Evolutionary conservation across 2,113 vertebrate genomes (phyloP).

Genomic region (Tamias sibiricus): DNA sequence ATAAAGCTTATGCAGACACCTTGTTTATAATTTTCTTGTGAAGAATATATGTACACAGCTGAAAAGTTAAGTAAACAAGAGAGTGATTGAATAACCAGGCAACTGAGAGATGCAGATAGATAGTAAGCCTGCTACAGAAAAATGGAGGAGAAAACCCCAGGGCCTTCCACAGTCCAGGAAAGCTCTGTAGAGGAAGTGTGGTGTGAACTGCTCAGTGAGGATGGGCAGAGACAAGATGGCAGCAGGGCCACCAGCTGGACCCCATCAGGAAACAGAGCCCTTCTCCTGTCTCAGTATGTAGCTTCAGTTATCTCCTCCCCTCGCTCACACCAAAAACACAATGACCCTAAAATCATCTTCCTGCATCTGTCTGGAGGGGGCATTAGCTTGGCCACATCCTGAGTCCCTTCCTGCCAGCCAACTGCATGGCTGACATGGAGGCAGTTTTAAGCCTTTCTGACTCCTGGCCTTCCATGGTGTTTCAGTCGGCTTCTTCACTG

Average conservation of each 20-base stretch:
- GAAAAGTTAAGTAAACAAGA: constrained; percentile 72
- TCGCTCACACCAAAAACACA: fast-evolving
- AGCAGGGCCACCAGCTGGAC: neutral
- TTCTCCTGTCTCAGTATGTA: neutral
- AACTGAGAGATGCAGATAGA: constrained; percentile 4
- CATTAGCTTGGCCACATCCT: neutral
- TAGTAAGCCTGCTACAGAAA: neutral
- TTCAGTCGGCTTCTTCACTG: no score
- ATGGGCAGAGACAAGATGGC: neutral
- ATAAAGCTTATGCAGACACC: constrained; percentile 72
- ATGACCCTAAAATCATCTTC: neutral
- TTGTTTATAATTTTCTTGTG: constrained; percentile 77
- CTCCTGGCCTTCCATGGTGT: neutral
- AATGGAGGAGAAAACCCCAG: neutral
- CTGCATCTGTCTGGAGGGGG: neutral
- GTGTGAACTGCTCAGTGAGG: neutral
- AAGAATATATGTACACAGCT: constrained; percentile 63
- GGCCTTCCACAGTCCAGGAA: neutral
- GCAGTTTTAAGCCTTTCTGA: neutral
- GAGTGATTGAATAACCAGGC: constrained; percentile 61
- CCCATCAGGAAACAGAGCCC: neutral
- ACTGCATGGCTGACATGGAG: neutral
- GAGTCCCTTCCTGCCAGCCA: no score
- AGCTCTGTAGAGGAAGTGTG: neutral
- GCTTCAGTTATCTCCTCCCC: neutral